Evolutionary conservation across 2,888 invertebrate genomes (phyloP).

Genomic region (Leucoptera coffeella): DNA sequence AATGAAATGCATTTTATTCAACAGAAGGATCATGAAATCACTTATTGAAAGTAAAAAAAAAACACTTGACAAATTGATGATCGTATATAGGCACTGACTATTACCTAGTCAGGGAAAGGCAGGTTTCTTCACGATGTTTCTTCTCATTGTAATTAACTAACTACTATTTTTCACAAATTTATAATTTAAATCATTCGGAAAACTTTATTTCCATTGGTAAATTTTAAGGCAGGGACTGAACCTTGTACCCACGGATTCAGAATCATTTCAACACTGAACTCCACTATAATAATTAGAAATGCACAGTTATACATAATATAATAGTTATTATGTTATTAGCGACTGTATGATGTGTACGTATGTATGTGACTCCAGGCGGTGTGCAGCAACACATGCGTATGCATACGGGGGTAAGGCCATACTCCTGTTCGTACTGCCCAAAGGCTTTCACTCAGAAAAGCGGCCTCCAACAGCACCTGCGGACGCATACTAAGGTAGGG

Average conservation of each 20-base stretch:
- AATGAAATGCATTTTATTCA: no score
- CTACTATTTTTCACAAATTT: neutral
- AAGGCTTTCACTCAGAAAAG: constrained; percentile 44
- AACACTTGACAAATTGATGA: neutral
- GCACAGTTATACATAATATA: neutral
- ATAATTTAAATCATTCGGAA: neutral
- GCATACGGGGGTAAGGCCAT: constrained; percentile 38
- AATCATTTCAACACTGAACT: no score
- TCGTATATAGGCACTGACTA: no score
- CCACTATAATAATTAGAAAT: neutral
- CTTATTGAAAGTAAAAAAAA: no score
- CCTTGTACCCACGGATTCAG: no score
- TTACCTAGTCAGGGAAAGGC: no score
- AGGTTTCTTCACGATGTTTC: no score
- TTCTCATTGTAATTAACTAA: no score
- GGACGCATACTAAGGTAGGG: constrained; percentile 34
- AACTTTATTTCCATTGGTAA: no score
- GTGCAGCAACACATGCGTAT: constrained; percentile 42
- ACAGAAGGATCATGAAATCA: no score
- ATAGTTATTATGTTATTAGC: neutral
- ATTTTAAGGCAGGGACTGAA: no score
- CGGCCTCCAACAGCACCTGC: constrained; percentile 39
- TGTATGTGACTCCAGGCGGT: constrained; percentile 18
- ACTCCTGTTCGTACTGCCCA: constrained; percentile 29
- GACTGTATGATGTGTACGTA: neutral